A percentile compares a stretch with the other conserved stretches of the same genome.
Evolutionary conservation across 2,113 vertebrate genomes (phyloP).

Genomic region (Dryoscopus gambensis): DNA sequence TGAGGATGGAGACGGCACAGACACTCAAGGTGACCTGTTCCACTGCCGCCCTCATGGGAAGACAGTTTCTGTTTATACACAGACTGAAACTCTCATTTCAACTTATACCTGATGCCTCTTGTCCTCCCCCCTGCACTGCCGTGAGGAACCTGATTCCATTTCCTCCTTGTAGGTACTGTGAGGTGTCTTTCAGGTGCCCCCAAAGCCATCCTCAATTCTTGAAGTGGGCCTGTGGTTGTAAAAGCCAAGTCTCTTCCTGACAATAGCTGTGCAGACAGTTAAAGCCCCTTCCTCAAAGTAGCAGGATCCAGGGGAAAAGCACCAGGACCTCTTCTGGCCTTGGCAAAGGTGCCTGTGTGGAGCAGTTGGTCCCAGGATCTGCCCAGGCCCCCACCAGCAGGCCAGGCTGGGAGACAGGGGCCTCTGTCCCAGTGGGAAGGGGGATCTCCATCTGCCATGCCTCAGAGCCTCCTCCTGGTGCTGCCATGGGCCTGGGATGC

Average conservation of each 20-base stretch:
- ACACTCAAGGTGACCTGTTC: background rate
- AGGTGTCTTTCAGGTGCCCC: background rate
- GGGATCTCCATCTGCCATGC: background rate
- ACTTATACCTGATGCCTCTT: background rate
- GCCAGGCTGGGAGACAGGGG: background rate
- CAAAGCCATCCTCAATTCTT: background rate
- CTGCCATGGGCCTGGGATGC: background rate
- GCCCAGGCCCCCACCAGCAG: background rate
- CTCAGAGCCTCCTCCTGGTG: background rate
- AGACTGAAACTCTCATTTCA: background rate
- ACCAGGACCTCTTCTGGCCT: background rate
- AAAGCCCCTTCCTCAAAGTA: background rate
- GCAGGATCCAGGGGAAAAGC: background rate
- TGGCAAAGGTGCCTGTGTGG: background rate
- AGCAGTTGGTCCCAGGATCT: background rate
- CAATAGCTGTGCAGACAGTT: background rate
- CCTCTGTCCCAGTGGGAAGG: fast-evolving
- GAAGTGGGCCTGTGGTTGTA: background rate
- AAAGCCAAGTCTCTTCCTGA: background rate
- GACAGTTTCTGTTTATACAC: background rate
- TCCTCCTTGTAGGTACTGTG: background rate
- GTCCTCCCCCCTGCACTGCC: background rate
- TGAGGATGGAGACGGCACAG: background rate
- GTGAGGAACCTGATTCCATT: background rate
- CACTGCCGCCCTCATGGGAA: background rate